phyloP scores from a whole-genome alignment of 2,797 vertebrate genomes.

The Thaleichthys pacificus region DNA sequence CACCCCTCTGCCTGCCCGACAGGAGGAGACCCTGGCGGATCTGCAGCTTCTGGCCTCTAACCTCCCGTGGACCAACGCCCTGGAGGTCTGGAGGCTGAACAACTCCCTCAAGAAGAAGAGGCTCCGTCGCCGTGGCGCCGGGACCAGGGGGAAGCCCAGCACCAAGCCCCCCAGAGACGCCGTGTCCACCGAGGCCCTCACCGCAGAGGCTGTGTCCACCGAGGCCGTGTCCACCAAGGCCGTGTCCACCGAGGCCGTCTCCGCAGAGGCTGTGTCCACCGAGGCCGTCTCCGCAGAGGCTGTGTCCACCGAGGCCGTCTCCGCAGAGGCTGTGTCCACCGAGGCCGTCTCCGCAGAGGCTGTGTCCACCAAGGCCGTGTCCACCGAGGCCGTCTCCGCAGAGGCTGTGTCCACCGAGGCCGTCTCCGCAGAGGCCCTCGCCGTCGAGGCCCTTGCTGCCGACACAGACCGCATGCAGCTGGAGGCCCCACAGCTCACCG shows the following conservation, averaged over 20 bases:
- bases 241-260: slow-evolving; percentile 16
- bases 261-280: slow-evolving; percentile 21
- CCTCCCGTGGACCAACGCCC: slow-evolving; percentile 83
- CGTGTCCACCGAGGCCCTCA: slow-evolving; percentile 17
- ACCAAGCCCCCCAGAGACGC: slow-evolving; percentile 9
- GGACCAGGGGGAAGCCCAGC: not conserved
- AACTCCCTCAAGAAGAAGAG: slow-evolving; percentile 87
- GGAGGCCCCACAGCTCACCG: slow-evolving; percentile 39
- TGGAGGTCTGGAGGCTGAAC: slow-evolving; percentile 91
- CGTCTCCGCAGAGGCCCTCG: slow-evolving; percentile 15
- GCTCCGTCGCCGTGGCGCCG: not conserved
- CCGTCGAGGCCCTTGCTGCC: slow-evolving; percentile 23
- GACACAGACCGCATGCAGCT: slow-evolving; percentile 19
- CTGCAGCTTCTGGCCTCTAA: slow-evolving; percentile 83
- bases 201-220: slow-evolving; percentile 22
- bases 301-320: slow-evolving; percentile 19
- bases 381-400: slow-evolving; percentile 22
- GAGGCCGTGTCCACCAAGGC: not conserved
- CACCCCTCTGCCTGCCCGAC: slow-evolving; percentile 25
- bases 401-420: slow-evolving; percentile 24
- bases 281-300: slow-evolving; percentile 23
- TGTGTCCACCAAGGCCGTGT: not conserved
- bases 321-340: slow-evolving; percentile 22
- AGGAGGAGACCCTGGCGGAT: slow-evolving; percentile 91
- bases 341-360: too few relatives aligned